Conservation (phyloP, 1,140 invertebrate species). For the Dinothrombium tinctorium region DNA sequence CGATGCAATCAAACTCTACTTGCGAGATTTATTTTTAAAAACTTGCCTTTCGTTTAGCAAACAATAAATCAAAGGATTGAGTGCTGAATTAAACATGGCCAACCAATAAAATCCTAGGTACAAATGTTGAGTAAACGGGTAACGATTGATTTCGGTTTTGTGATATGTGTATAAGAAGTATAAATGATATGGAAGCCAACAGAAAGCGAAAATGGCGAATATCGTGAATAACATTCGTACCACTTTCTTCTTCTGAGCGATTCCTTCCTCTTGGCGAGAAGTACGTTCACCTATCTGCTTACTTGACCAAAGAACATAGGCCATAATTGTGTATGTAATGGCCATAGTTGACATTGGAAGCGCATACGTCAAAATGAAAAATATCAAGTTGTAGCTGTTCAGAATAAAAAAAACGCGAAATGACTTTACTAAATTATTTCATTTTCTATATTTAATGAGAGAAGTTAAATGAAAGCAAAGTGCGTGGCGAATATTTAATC, state of each 20-base stretch:
- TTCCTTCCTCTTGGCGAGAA: conserved; percentile 52
- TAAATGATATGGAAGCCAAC: conserved; percentile 73
- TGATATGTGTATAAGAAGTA: conserved; percentile 69
- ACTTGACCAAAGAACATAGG: conserved; percentile 58
- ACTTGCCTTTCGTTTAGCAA: conserved; percentile 74
- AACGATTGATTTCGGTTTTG: conserved; percentile 44
- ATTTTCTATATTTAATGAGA: too few species aligned
- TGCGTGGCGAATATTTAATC: too few species aligned
- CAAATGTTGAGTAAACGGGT: conserved; percentile 61
- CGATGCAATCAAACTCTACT: too few species aligned
- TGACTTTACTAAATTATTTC: too few species aligned
- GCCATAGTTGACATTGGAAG: conserved; percentile 74
- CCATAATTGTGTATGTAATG: conserved; percentile 70
- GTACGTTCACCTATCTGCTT: conserved; percentile 68
- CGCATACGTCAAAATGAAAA: conserved; percentile 76
- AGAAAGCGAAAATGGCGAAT: conserved; percentile 34
- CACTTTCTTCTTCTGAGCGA: conserved; percentile 64
- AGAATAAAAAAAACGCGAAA: conserved; percentile 17
- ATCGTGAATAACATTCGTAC: conserved; percentile 83
- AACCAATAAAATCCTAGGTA: conserved; percentile 76
- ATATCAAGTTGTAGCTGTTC: conserved; percentile 59
- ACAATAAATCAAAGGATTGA: conserved; percentile 83
- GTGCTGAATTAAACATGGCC: conserved; percentile 86
- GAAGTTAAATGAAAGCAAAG: too few species aligned
- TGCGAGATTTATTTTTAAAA: too few species aligned